These are phyloP conservation scores for Rhagologus leucostigma DNA, from an alignment of 2,113 vertebrate genomes.

Conservation along the genomic window DNA sequence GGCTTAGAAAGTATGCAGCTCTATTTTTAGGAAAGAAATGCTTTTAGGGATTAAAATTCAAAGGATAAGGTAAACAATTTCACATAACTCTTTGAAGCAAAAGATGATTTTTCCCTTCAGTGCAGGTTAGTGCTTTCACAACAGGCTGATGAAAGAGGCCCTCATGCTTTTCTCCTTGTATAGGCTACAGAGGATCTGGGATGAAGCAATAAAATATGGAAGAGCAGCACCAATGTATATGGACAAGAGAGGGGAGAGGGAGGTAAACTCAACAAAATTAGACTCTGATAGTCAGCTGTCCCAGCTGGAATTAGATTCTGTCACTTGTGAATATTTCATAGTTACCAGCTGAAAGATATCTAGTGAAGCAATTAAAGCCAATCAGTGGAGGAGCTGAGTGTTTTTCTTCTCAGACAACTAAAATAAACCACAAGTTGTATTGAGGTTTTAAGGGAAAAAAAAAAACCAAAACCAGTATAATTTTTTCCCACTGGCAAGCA, in stretches of 20 bases:
- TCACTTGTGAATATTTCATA: conserved; percentile 11
- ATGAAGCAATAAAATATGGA: neutral
- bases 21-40: neutral
- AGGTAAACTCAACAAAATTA: neutral
- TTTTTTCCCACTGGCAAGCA: neutral
- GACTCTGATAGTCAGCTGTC: neutral
- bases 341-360: conserved; percentile 15
- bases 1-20: neutral
- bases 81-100: accelerated
- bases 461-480: neutral
- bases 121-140: neutral
- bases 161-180: accelerated
- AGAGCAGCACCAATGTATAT: neutral
- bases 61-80: conserved; percentile 7
- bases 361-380: conserved; percentile 28
- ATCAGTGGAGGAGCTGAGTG: neutral
- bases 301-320: conserved; percentile 7
- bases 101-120: neutral
- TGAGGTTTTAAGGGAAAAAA: neutral
- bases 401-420: neutral
- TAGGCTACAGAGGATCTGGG: neutral
- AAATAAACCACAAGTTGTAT: neutral
- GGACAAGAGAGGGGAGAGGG: neutral
- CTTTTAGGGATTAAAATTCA: conserved; percentile 28
- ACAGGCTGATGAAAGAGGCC: neutral